Conservation (phyloP, 1,140 invertebrate genomes). For the Pollicipes pollicipes region DNA sequence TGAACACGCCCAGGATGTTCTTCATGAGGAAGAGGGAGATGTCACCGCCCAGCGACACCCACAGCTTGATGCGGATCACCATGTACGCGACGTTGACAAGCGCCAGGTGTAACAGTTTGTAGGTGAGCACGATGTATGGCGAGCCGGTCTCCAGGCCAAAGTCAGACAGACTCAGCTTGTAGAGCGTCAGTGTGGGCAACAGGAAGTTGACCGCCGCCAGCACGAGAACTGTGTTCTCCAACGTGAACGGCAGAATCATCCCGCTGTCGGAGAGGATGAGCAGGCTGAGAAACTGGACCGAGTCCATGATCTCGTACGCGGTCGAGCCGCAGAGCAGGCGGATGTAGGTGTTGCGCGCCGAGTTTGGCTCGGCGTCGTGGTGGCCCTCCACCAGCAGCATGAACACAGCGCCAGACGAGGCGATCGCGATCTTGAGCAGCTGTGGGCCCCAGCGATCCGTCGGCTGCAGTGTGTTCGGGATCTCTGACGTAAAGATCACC, state of each 20-base stretch:
- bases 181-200: conserved; percentile 36
- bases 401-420: conserved; percentile 29
- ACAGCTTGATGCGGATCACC: conserved; percentile 34
- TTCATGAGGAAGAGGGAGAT: conserved; percentile 41
- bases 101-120: conserved; percentile 30
- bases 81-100: conserved; percentile 39
- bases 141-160: conserved; percentile 19
- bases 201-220: conserved; percentile 37
- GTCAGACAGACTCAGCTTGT: conserved; percentile 32
- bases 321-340: conserved; percentile 26
- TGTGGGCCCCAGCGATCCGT: conserved; percentile 33
- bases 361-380: conserved; percentile 30
- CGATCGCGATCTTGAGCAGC: conserved; percentile 27
- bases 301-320: conserved; percentile 37
- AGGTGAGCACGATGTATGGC: conserved; percentile 17
- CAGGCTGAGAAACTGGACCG: conserved; percentile 30
- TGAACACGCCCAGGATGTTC: conserved; percentile 34
- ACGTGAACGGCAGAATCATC: conserved; percentile 22
- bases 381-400: conserved; percentile 35
- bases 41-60: conserved; percentile 28
- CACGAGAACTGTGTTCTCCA: conserved; percentile 31
- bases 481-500: conserved; percentile 33
- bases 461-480: conserved; percentile 23
- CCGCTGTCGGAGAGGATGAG: conserved; percentile 24
- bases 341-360: conserved; percentile 30